Evolutionary conservation across 2,113 vertebrate species (phyloP).

Genomic region (Etheostoma cragini): DNA sequence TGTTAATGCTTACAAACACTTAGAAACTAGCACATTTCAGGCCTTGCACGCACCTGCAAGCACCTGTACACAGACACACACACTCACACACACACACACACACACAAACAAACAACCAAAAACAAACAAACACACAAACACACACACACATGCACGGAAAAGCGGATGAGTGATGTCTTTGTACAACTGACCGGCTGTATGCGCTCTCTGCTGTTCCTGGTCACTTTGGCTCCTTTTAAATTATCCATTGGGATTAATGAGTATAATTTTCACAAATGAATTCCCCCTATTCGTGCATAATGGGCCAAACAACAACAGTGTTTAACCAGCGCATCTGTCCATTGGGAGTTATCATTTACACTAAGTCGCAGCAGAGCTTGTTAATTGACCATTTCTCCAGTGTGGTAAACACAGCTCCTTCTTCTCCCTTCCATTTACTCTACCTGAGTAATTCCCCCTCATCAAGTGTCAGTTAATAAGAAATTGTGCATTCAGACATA

Average conservation of each 20-base stretch:
- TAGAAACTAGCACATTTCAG: conserved; percentile 41
- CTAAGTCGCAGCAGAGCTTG: conserved; percentile 74
- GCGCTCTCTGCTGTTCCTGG: conserved; percentile 27
- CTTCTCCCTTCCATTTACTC: conserved; percentile 31
- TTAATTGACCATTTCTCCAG: conserved; percentile 77
- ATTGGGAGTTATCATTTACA: conserved; percentile 83
- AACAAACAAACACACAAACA: conserved; percentile 3
- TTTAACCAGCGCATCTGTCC: conserved; percentile 87
- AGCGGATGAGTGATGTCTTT: conserved; percentile 63
- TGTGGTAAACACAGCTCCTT: conserved; percentile 66
- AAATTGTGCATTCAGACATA: conserved; percentile 32
- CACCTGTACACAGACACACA: conserved; percentile 26
- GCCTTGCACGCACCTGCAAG: conserved; percentile 59
- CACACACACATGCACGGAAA: conserved; percentile 13
- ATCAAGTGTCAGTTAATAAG: conserved; percentile 64
- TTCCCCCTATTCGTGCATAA: conserved; percentile 85
- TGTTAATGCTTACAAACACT: conserved; percentile 64
- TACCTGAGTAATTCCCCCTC: conserved; percentile 69
- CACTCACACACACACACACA: neutral
- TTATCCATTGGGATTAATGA: conserved; percentile 81
- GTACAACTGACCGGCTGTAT: conserved; percentile 28
- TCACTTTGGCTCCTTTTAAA: conserved; percentile 62
- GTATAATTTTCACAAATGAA: conserved; percentile 85
- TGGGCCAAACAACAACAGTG: conserved; percentile 84
- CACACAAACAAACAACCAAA: conserved; percentile 3